Percentiles rank a stretch among this genome's conserved stretches.
phyloP scores from a whole-genome alignment of 2,888 invertebrate genomes.

The Diarsia dahlii region DNA sequence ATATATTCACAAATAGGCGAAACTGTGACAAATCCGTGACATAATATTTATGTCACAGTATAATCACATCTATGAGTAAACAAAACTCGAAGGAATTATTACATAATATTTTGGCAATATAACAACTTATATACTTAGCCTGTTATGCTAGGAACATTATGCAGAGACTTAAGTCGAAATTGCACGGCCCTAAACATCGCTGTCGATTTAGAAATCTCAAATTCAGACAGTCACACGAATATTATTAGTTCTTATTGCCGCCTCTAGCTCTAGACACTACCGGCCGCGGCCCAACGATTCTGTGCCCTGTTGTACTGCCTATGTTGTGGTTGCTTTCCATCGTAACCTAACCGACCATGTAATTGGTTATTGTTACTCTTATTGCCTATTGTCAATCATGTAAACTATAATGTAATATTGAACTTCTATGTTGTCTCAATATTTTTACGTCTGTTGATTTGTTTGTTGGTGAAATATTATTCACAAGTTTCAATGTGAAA shows the following conservation, averaged over 20 bases:
- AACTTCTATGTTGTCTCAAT: slow-evolving; percentile 26
- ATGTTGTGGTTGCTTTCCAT: slow-evolving; percentile 1
- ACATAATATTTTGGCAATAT: too few species aligned
- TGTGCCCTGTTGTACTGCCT: background rate
- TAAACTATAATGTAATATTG: background rate
- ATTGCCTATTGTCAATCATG: slow-evolving; percentile 1
- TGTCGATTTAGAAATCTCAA: too few species aligned
- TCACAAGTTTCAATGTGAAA: background rate
- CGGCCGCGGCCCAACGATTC: background rate
- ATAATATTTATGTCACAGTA: background rate
- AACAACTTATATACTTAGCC: too few species aligned
- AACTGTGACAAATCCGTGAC: slow-evolving; percentile 2
- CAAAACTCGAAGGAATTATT: too few species aligned
- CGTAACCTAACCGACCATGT: slow-evolving; percentile 26
- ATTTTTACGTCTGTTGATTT: background rate
- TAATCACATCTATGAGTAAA: too few species aligned
- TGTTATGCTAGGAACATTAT: too few species aligned
- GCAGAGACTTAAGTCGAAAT: too few species aligned
- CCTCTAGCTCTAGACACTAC: background rate
- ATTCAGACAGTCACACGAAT: background rate
- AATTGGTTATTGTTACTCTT: slow-evolving; percentile 1
- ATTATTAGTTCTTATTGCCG: background rate
- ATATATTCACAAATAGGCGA: background rate
- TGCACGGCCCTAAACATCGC: too few species aligned
- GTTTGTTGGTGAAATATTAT: slow-evolving; percentile 2